A percentile compares a stretch with the other conserved stretches of the same genome.
Evolutionary conservation across 2,113 vertebrate species (phyloP).

Genomic region (Ploceus nigricollis): DNA sequence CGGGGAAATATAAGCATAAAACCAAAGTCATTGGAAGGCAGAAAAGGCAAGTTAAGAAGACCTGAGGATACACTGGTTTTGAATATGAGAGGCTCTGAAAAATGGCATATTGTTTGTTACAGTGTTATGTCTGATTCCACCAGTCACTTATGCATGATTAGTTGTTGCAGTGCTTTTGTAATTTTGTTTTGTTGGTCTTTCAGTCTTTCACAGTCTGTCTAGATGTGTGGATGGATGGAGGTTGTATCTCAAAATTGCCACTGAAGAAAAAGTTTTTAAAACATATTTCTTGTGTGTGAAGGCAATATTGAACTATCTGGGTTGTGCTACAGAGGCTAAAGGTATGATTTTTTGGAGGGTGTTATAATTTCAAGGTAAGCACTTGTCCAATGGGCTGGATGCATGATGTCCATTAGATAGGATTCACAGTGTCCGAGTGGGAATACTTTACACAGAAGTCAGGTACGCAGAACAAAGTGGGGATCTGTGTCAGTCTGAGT

Average conservation of each 20-base stretch:
- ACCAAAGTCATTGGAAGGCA: neutral
- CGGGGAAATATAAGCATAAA: neutral
- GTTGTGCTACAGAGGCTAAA: neutral
- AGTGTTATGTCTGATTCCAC: constrained; percentile 30
- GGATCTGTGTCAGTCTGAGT: neutral
- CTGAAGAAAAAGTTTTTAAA: constrained; percentile 31
- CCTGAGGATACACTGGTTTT: neutral
- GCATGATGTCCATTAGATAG: neutral
- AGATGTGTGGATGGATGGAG: constrained; percentile 42
- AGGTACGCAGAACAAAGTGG: neutral
- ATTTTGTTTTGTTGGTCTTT: constrained; percentile 62
- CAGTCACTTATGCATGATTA: constrained; percentile 16
- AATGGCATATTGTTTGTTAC: neutral
- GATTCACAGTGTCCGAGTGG: neutral
- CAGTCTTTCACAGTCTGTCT: constrained; percentile 55
- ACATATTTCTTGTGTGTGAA: constrained; percentile 23
- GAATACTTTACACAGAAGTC: neutral
- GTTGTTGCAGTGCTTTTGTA: constrained; percentile 40
- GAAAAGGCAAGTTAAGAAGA: constrained; percentile 20
- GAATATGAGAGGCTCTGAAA: neutral
- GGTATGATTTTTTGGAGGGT: neutral
- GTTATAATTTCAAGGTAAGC: neutral
- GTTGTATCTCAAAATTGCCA: constrained; percentile 38
- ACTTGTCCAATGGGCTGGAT: neutral
- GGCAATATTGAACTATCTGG: neutral